Conservation (phyloP, 2,888 invertebrate genomes). For the Mimachlamys varia region DNA sequence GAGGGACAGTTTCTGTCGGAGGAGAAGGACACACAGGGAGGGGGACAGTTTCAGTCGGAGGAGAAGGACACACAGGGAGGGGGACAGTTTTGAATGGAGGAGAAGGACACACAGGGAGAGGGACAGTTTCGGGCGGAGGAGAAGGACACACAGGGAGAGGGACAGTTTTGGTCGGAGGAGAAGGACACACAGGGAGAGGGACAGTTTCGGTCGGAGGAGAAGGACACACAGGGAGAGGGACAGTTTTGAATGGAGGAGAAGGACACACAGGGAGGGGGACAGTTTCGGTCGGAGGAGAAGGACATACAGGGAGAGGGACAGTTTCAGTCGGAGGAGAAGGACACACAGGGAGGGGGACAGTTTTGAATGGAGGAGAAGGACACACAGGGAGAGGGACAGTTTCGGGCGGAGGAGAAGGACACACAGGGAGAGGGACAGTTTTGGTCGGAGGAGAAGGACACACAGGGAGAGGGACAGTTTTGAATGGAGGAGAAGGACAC, state of each 20-base stretch:
- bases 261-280: neutral
- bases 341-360: neutral
- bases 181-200: neutral
- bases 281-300: conserved; percentile 38
- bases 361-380: no score
- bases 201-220: conserved; percentile 37
- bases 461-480: neutral
- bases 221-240: neutral
- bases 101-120: neutral
- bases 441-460: conserved; percentile 38
- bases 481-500: neutral
- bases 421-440: neutral
- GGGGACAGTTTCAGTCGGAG: conserved; percentile 37
- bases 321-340: conserved; percentile 39
- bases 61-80: neutral
- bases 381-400: neutral
- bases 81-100: no score
- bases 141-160: neutral
- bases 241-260: no score
- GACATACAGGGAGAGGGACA: neutral
- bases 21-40: neutral
- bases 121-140: no score
- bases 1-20: conserved; percentile 36
- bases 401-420: no score
- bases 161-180: conserved; percentile 38